These are phyloP conservation scores for Drosophila ezoana DNA, from an alignment of 2,888 invertebrate genomes.

Conservation along the genomic window DNA sequence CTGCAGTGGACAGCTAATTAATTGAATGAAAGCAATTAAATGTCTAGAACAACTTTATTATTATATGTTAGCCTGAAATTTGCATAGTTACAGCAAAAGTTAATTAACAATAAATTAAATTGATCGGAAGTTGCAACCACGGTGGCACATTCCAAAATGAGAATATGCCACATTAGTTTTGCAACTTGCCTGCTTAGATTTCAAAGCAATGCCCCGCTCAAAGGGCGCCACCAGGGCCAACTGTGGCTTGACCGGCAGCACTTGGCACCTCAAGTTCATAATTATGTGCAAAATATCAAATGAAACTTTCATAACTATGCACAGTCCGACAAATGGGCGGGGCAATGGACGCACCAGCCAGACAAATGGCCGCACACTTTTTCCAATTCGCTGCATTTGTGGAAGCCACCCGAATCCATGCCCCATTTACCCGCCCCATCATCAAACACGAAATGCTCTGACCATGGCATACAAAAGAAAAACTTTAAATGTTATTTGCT, in stretches of 20 bases:
- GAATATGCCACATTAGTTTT: slow-evolving; percentile 5
- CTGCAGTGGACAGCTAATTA: not conserved
- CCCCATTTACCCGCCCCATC: not conserved
- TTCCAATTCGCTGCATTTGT: slow-evolving; percentile 68
- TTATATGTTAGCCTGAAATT: slow-evolving; percentile 6
- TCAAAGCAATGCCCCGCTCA: slow-evolving; percentile 32
- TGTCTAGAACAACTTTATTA: not conserved
- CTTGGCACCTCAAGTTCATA: slow-evolving; percentile 66
- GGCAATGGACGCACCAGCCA: slow-evolving; percentile 6
- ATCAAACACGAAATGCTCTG: slow-evolving; percentile 3
- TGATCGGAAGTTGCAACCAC: slow-evolving; percentile 25
- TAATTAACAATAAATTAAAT: slow-evolving; percentile 33
- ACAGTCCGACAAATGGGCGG: slow-evolving; percentile 9
- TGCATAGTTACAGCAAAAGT: slow-evolving; percentile 5
- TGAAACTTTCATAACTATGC: slow-evolving; percentile 54
- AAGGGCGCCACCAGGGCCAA: slow-evolving; percentile 5
- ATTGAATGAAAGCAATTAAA: slow-evolving; percentile 27
- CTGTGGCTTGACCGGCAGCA: slow-evolving; percentile 10
- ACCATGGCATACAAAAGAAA: slow-evolving; percentile 41
- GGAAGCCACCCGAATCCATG: slow-evolving; percentile 31
- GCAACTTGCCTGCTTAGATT: slow-evolving; percentile 20
- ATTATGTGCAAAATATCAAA: slow-evolving; percentile 66
- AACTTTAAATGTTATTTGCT: slow-evolving; percentile 70
- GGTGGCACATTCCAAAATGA: not conserved
- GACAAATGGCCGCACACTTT: slow-evolving; percentile 56